phyloP scores from a whole-genome alignment of 2,888 invertebrate species.

The Physocephala rufipes region DNA sequence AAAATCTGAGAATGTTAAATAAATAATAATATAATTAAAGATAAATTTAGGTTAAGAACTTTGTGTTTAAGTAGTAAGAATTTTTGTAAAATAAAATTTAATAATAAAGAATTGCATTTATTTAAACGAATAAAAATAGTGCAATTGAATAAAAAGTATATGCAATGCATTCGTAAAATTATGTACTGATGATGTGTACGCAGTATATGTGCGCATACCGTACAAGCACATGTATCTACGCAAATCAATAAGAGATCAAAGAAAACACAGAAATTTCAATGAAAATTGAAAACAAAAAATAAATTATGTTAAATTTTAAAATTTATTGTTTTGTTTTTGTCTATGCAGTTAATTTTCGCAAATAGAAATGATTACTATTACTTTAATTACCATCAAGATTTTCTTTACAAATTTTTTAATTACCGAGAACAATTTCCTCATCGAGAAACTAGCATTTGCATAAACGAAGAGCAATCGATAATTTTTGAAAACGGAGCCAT shows the following conservation, averaged over 20 bases:
- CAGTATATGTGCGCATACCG: not conserved
- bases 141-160: not conserved
- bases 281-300: not conserved
- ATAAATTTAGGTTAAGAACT: slow-evolving; percentile 6
- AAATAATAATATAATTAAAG: slow-evolving; percentile 11
- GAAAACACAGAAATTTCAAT: not conserved
- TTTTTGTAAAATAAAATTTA: slow-evolving; percentile 34
- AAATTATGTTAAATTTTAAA: too few relatives aligned
- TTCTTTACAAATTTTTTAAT: too few relatives aligned
- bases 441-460: too few relatives aligned
- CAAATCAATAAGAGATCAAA: not conserved
- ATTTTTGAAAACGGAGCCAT: too few relatives aligned
- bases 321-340: too few relatives aligned
- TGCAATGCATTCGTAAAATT: not conserved
- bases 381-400: too few relatives aligned
- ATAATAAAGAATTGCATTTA: slow-evolving; percentile 1
- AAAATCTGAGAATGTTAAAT: slow-evolving; percentile 36
- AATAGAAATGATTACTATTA: too few relatives aligned
- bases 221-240: not conserved
- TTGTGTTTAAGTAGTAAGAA: slow-evolving; percentile 44
- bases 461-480: too few relatives aligned
- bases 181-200: too few relatives aligned
- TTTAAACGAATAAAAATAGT: not conserved
- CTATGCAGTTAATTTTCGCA: too few relatives aligned
- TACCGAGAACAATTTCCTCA: too few relatives aligned